phyloP scores from a whole-genome alignment of 2,113 vertebrate genomes.

The Platysteira castanea region DNA sequence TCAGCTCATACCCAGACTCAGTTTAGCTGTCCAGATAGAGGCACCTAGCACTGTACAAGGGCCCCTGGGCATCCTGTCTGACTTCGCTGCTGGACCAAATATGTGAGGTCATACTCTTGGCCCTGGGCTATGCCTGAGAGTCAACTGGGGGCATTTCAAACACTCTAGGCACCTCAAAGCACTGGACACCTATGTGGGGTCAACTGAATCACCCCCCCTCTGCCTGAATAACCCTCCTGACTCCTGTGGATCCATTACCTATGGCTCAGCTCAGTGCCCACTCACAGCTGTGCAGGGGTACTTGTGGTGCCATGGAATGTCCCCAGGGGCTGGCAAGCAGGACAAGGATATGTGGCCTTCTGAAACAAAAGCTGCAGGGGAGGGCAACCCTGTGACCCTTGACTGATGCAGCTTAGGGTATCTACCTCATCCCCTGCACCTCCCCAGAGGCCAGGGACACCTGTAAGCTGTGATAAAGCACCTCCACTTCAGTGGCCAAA shows the following conservation, averaged over 20 bases:
- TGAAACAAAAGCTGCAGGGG: neutral
- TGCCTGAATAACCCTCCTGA: neutral
- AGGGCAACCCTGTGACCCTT: neutral
- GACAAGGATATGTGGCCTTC: neutral
- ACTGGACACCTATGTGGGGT: neutral
- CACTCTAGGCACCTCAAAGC: neutral
- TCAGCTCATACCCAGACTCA: neutral
- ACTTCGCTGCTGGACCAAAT: neutral
- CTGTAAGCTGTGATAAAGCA: neutral
- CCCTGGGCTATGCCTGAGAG: neutral
- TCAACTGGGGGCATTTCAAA: neutral
- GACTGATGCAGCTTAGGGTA: neutral
- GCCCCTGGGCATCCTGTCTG: neutral
- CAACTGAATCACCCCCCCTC: rapidly evolving
- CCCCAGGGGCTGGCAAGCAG: neutral
- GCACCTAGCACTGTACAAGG: neutral
- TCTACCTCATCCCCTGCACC: neutral
- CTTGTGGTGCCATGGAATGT: neutral
- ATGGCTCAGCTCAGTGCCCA: neutral
- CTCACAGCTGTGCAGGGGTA: neutral
- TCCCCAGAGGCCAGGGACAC: neutral
- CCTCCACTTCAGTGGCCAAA: neutral
- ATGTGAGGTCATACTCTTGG: neutral
- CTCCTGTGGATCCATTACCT: rapidly evolving
- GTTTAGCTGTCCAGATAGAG: neutral